Percentiles rank a stretch among this genome's conserved stretches.
phyloP scores from a whole-genome alignment of 2,113 vertebrate genomes.

The Campylomormyrus numenius region DNA sequence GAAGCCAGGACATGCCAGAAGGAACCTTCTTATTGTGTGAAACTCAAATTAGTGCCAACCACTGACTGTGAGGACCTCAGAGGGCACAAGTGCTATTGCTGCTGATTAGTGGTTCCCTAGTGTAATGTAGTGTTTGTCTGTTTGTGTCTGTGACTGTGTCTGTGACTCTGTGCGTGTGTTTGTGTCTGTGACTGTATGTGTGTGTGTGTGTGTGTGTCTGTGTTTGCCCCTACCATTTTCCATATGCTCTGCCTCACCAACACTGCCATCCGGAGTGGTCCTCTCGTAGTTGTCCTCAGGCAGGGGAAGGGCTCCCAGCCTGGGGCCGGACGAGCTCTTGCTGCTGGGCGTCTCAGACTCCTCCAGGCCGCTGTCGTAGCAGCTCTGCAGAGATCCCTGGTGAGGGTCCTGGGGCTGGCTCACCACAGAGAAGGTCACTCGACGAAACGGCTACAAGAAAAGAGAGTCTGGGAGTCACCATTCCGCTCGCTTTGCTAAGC shows the following conservation, averaged over 20 bases:
- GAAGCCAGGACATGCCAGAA: background rate
- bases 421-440: conserved; percentile 99
- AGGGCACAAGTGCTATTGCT: background rate
- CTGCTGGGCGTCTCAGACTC: conserved; percentile 99
- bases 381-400: conserved; percentile 99
- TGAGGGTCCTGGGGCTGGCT: conserved; percentile 99
- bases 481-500: background rate
- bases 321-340: conserved; percentile 98
- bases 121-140: background rate
- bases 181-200: background rate
- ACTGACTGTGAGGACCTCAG: background rate
- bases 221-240: conserved; percentile 99
- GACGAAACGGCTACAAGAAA: conserved; percentile 99
- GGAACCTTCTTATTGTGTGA: background rate
- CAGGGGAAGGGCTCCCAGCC: conserved; percentile 97
- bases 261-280: conserved; percentile 99
- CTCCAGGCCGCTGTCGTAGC: conserved; percentile 99
- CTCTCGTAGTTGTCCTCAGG: conserved; percentile 99
- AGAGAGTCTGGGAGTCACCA: conserved; percentile 92
- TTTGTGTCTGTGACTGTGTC: background rate
- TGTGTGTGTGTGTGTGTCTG: conserved; percentile 30
- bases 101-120: background rate
- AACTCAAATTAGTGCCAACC: background rate
- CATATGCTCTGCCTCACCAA: conserved; percentile 99
- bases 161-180: background rate